phyloP scores from a whole-genome alignment of 2,797 vertebrate species.

The Florisuga fusca region DNA sequence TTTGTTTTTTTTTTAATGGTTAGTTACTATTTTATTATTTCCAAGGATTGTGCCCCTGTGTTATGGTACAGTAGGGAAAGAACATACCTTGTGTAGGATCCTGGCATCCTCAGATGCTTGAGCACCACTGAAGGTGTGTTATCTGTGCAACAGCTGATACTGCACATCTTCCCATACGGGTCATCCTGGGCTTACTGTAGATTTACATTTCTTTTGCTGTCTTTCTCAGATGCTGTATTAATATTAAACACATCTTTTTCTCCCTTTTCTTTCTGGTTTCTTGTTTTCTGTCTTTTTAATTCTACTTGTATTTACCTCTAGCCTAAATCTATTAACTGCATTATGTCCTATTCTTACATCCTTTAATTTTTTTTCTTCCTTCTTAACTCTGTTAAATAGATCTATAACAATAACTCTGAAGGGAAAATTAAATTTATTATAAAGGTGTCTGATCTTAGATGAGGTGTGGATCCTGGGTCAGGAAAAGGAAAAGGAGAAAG shows the following conservation, averaged over 20 bases:
- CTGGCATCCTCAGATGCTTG: not conserved
- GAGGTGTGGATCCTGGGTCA: not conserved
- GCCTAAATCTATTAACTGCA: not conserved
- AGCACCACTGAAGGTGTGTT: not conserved
- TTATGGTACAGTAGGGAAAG: not conserved
- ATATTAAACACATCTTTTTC: not conserved
- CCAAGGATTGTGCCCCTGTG: not conserved
- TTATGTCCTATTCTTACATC: not conserved
- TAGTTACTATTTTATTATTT: not conserved
- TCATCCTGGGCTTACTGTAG: not conserved
- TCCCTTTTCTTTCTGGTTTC: not conserved
- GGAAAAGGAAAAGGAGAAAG: not conserved
- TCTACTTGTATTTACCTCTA: not conserved
- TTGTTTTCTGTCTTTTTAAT: not conserved
- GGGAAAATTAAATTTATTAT: not conserved
- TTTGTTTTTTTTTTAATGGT: not conserved
- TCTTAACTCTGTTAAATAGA: not conserved
- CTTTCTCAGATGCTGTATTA: not conserved
- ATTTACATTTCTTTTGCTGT: not conserved
- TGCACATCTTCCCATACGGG: fast-evolving
- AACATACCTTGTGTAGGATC: not conserved
- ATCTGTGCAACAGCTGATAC: not conserved
- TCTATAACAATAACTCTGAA: not conserved
- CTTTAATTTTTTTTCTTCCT: not conserved
- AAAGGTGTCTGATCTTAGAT: not conserved